Percentiles rank a stretch among this genome's conserved stretches.
phyloP scores from a whole-genome alignment of 2,888 invertebrate species.

The Sclerodermus sp. region DNA sequence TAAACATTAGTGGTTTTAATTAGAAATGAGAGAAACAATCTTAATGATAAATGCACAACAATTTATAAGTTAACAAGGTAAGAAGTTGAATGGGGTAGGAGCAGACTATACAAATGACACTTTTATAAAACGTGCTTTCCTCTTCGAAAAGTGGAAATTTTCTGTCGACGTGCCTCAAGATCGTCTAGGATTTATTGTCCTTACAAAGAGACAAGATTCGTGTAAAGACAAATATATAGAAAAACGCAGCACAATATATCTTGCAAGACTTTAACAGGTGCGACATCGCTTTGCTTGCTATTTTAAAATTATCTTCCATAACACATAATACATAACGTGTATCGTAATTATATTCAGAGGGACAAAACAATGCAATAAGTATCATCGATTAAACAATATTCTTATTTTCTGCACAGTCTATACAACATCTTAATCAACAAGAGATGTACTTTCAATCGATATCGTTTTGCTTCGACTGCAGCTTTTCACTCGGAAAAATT shows the following conservation, averaged over 20 bases:
- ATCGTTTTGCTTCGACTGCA: neutral
- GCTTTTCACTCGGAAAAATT: too few relatives aligned
- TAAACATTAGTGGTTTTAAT: too few relatives aligned
- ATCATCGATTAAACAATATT: neutral
- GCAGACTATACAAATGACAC: constrained; percentile 14
- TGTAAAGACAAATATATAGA: neutral
- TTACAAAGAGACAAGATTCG: constrained; percentile 17
- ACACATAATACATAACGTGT: constrained; percentile 1
- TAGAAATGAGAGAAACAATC: too few relatives aligned
- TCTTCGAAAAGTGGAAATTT: neutral
- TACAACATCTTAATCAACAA: neutral
- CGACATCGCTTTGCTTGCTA: constrained; percentile 15
- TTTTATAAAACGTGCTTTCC: constrained; percentile 15
- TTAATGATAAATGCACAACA: too few relatives aligned
- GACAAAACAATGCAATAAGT: neutral
- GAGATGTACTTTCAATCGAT: constrained; percentile 3
- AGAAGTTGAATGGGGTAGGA: too few relatives aligned
- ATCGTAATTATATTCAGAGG: neutral
- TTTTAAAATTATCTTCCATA: constrained; percentile 7
- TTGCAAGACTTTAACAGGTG: constrained; percentile 22
- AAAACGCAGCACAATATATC: constrained; percentile 1
- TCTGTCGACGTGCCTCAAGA: too few relatives aligned
- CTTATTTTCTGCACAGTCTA: neutral
- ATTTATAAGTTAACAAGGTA: too few relatives aligned
- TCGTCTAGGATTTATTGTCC: constrained; percentile 19